Percentiles rank a stretch among this genome's conserved stretches.
phyloP scores from a whole-genome alignment of 2,797 vertebrate species.

The Parotocinclus haroldoi region DNA sequence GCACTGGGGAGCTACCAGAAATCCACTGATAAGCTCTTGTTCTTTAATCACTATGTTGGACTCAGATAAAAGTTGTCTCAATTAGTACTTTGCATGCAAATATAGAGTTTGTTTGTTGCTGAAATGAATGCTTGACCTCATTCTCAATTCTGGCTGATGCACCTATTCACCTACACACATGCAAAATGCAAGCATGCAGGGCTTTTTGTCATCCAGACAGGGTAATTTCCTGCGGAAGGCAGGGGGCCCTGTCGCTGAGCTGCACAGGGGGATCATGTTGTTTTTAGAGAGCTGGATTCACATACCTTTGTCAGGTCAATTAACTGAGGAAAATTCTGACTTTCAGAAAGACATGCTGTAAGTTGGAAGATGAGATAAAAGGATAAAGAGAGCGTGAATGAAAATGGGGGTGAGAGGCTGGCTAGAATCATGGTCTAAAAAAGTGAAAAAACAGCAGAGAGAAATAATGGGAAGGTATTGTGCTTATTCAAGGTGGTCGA shows the following conservation, averaged over 20 bases:
- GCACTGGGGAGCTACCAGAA: no score
- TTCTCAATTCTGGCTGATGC: conserved; percentile 1
- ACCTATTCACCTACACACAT: not conserved
- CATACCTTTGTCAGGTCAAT: conserved; percentile 60
- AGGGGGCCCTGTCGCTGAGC: conserved; percentile 18
- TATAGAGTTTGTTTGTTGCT: no score
- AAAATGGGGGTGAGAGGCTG: conserved; percentile 39
- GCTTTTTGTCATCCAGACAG: conserved; percentile 58
- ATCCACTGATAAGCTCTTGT: no score
- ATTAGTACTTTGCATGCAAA: no score
- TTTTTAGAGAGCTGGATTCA: conserved; percentile 53
- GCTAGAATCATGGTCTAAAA: conserved; percentile 59
- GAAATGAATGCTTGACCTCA: not conserved
- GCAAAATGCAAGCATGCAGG: conserved; percentile 31
- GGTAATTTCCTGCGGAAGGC: conserved; percentile 72
- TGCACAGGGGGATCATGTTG: conserved; percentile 40
- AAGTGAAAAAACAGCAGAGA: conserved; percentile 48
- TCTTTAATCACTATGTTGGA: no score
- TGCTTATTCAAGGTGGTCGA: conserved; percentile 53
- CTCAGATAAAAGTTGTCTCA: no score
- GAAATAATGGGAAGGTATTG: conserved; percentile 54
- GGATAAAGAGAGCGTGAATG: conserved; percentile 29
- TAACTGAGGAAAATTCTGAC: conserved; percentile 59
- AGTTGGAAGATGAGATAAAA: conserved; percentile 9
- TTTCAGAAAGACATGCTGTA: conserved; percentile 29